These are phyloP conservation scores for Holothuria scabra DNA, from an alignment of 53 echinoderm and acorn worm genomes.

Conservation along the genomic window DNA sequence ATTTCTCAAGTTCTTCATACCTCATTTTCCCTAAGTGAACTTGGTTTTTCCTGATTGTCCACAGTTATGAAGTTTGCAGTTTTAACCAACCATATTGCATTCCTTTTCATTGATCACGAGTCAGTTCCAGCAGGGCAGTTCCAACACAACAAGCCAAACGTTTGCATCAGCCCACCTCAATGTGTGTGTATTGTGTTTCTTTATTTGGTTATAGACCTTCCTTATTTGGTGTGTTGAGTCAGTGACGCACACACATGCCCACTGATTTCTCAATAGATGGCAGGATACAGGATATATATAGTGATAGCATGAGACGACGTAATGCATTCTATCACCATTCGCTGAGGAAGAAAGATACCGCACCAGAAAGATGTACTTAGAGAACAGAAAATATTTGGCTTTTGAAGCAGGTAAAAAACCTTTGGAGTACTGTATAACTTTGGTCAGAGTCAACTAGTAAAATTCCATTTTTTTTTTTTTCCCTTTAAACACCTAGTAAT, in stretches of 20 bases:
- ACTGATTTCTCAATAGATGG: not conserved
- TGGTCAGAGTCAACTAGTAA: no score
- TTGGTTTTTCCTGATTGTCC: no score
- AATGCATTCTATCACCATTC: conserved; percentile 16
- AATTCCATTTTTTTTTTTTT: no score
- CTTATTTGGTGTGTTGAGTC: conserved; percentile 26
- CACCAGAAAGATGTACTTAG: conserved; percentile 23
- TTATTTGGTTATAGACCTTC: not conserved
- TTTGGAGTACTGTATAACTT: no score
- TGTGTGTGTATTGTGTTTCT: not conserved
- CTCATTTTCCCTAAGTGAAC: no score
- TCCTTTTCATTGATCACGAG: conserved; percentile 32
- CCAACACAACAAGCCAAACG: not conserved
- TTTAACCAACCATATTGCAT: not conserved
- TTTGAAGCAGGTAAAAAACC: conserved; percentile 6
- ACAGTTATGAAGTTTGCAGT: no score
- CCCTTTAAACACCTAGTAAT: no score
- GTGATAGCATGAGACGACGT: not conserved
- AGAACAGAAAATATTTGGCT: not conserved
- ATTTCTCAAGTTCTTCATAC: no score
- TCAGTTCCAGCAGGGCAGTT: conserved; percentile 25
- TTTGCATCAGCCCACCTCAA: conserved; percentile 3
- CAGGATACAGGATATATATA: conserved; percentile 6
- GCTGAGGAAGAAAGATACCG: not conserved
- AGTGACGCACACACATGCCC: conserved; percentile 26